Evolutionary conservation across 1,140 invertebrate species (phyloP), one percentile per base, ranked within the genome.

Genomic region (Drosophila biarmipes): DNA sequence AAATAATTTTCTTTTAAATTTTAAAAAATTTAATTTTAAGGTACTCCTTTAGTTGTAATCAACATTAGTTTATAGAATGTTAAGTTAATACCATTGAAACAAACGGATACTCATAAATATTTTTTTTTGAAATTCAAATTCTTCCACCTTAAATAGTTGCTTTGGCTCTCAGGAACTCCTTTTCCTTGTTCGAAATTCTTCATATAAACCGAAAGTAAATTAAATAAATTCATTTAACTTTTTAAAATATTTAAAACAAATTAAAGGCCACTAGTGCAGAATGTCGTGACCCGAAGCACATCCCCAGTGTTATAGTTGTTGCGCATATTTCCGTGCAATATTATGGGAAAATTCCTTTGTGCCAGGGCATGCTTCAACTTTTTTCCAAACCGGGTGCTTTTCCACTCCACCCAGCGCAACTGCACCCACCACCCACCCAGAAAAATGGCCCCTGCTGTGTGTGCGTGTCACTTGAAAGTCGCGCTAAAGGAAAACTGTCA

Each of bases 401-500:
- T 15, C 11, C 43, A 51, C 35, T n/a, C 7, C 31, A n/a, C 38
- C 34, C 29, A 24, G 6, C 11, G 19, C 11, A 51, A 12, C 15
- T 51, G 29, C 48, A 51, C 15, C n/a, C 38, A 31, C 38, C 15
- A 46, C 19, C 24, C 17, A 15, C 12, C 38, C 19, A 10, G 8
- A 27, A 17, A 34, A 14, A 15, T 11, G 7, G 37, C 21, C 24
- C 17, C 24, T 43, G 35, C 43, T 63, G 40, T 64, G 40, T 64
- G 66, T 82, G 75, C 71, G 75, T 79, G 80, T 71, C 75, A 84
- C 43, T 66, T 84, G 80, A 79, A 84, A 82, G 75, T 82, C 63
- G 76, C 64, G 51, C 45, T 15, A 57, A 80, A 51, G 51, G 43
- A 63, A 87, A 74, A 81, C 69, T 86, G 69, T 67, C 58, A 59